Percentiles rank a stretch among this genome's conserved stretches.
Evolutionary conservation across 1,140 invertebrate species (phyloP).

Genomic region (Atta cephalotes): DNA sequence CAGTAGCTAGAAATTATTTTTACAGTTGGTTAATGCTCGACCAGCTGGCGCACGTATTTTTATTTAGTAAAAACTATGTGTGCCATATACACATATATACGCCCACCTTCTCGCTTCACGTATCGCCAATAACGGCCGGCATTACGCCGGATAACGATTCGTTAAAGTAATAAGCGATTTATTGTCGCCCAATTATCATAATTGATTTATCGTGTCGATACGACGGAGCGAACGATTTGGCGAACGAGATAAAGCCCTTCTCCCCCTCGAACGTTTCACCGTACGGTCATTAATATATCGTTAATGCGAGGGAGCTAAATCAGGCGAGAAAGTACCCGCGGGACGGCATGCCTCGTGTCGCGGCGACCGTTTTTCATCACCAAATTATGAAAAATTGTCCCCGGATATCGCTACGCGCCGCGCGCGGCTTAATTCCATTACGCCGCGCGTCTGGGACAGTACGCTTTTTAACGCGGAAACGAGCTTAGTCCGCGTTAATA

Average conservation of each 20-base stretch:
- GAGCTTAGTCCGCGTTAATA: constrained; percentile 13
- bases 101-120: background rate
- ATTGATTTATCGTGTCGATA: constrained; percentile 68
- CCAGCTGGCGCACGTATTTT: constrained; percentile 40
- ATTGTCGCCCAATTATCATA: constrained; percentile 70
- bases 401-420: constrained; percentile 27
- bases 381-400: constrained; percentile 63
- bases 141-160: constrained; percentile 57
- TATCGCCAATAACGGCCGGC: constrained; percentile 45
- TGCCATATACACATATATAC: background rate
- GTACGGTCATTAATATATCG: constrained; percentile 64
- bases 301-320: constrained; percentile 67
- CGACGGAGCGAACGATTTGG: constrained; percentile 40
- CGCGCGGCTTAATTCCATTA: constrained; percentile 33
- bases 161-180: constrained; percentile 70
- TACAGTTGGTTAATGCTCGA: constrained; percentile 46
- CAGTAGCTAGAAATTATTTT: constrained; percentile 44
- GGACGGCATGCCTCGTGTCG: constrained; percentile 43
- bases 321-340: constrained; percentile 57
- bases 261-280: background rate
- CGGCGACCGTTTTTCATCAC: constrained; percentile 50
- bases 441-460: constrained; percentile 11
- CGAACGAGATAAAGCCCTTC: background rate
- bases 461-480: background rate
- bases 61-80: constrained; percentile 28